Conservation (phyloP, 2,113 vertebrate species). For the Psephotus haematonotus region DNA sequence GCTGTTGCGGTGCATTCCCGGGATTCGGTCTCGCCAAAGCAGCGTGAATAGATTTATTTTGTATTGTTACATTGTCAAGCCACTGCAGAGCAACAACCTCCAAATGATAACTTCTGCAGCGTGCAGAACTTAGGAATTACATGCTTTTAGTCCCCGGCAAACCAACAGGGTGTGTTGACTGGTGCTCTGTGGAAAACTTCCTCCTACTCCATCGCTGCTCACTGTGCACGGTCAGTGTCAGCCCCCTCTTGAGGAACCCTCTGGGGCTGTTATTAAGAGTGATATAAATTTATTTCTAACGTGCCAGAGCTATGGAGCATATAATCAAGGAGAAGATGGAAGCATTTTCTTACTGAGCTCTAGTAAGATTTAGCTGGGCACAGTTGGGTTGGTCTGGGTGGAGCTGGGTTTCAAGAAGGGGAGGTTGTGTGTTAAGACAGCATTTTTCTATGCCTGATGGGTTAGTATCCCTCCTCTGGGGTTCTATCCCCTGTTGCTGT, state of each 20-base stretch:
- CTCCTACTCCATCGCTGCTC: not conserved
- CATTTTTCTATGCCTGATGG: not conserved
- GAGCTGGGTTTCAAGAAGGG: not conserved
- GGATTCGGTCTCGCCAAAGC: slow-evolving; percentile 67
- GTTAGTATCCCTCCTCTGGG: accelerated
- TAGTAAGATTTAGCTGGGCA: not conserved
- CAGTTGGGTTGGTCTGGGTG: not conserved
- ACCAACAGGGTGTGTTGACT: not conserved
- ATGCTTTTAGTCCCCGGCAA: slow-evolving; percentile 40
- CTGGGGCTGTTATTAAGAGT: not conserved
- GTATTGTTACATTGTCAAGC: slow-evolving; percentile 78
- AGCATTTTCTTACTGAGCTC: not conserved
- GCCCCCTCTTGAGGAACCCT: not conserved
- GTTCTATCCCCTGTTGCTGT: not conserved
- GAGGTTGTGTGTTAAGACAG: not conserved
- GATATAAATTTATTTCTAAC: slow-evolving; percentile 18
- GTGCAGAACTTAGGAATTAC: slow-evolving; percentile 69
- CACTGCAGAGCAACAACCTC: slow-evolving; percentile 73
- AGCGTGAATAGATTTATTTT: slow-evolving; percentile 76
- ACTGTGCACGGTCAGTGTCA: not conserved
- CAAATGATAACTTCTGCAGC: slow-evolving; percentile 63
- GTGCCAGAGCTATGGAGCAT: not conserved
- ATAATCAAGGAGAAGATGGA: not conserved
- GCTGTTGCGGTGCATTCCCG: slow-evolving; percentile 63
- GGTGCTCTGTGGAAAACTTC: not conserved